Evolutionary conservation across 2,888 invertebrate genomes (phyloP).

Genomic region (Diplazon laetatorius): DNA sequence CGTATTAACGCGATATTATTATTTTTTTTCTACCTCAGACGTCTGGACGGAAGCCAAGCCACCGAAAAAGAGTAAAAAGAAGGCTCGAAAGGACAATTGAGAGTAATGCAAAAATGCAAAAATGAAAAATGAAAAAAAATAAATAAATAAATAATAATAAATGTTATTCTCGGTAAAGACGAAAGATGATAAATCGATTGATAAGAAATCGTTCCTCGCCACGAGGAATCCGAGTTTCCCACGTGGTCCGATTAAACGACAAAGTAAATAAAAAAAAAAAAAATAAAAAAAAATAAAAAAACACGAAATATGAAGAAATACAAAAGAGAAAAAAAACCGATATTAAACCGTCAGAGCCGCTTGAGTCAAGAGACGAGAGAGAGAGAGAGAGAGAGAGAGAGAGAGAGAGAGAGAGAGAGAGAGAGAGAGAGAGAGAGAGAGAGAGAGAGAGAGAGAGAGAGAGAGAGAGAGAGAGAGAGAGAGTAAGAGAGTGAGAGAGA

Average conservation of each 20-base stretch:
- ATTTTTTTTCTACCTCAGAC: slow-evolving; percentile 85
- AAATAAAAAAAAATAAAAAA: no score
- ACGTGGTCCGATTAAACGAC: slow-evolving; percentile 45
- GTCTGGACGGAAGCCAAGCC: slow-evolving; percentile 90
- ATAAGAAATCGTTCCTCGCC: slow-evolving; percentile 58
- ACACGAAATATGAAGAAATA: no score
- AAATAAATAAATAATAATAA: no score
- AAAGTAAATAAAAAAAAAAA: slow-evolving; percentile 2
- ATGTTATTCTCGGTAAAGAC: no score
- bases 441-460: not conserved
- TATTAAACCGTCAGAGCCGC: slow-evolving; percentile 53
- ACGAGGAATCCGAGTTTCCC: slow-evolving; percentile 47
- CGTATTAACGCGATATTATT: not conserved
- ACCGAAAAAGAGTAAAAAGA: slow-evolving; percentile 90
- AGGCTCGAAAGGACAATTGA: slow-evolving; percentile 89
- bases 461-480: slow-evolving; percentile 2
- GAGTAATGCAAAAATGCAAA: slow-evolving; percentile 54
- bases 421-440: slow-evolving; percentile 66
- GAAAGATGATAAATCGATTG: no score
- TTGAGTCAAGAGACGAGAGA: slow-evolving; percentile 51
- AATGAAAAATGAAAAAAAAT: slow-evolving; percentile 28
- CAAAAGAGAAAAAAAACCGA: no score
- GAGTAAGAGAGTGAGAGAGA: slow-evolving; percentile 20
- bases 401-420: slow-evolving; percentile 27
- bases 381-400: slow-evolving; percentile 24